Evolutionary conservation across 2,113 vertebrate genomes (phyloP), one percentile per base, ranked within the genome.

Genomic region (Corythornis vintsioides): DNA sequence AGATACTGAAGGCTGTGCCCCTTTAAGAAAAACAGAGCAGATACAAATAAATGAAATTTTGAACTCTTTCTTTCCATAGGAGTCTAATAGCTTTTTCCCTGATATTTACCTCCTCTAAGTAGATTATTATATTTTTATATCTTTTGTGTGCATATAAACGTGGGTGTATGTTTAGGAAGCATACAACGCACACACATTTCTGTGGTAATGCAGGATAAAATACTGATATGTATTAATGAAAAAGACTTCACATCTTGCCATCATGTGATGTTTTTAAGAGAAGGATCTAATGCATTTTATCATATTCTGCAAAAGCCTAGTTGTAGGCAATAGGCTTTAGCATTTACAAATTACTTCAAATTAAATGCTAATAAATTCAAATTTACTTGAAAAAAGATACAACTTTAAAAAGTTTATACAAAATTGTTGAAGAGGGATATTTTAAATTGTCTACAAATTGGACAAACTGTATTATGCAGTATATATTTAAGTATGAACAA

Each of bases 21-120:
- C 53, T 94, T 95, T 78, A 85, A 95, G 67, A 85, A 95, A 91
- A 90, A 70, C 15, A 50, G 69, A 83, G 33, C 33, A 78, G 9
- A 81, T 84, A 61, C 9, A 87, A 93, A 90, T 22, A 94, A 86
- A 82, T 3, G 83, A 48, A 84, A 69, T n/a, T 59, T 4, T 48
- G 84, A 70, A 59, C 11, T 85, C 69, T 92, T 95, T 88, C 69
- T 38, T 86, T 96, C 38, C 38, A 65, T 38, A 35, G 35, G 57
- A 66, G 2, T 21, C 8, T 65, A 67, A 84, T 57, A 33, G 21
- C 21, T 48, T 1, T 14, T 92, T 42, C 70, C 76, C 5, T 59
- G 17, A 25, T 70, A 89, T 31, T 90, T 66, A 19, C 5, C 7
- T 92, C 21, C 11, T 43, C 4, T 9, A 85, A 82, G 28, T 40